Percentiles rank a stretch among this genome's conserved stretches.
Evolutionary conservation across 2,797 vertebrate species (phyloP).

Genomic region (Hylomyscus alleni): DNA sequence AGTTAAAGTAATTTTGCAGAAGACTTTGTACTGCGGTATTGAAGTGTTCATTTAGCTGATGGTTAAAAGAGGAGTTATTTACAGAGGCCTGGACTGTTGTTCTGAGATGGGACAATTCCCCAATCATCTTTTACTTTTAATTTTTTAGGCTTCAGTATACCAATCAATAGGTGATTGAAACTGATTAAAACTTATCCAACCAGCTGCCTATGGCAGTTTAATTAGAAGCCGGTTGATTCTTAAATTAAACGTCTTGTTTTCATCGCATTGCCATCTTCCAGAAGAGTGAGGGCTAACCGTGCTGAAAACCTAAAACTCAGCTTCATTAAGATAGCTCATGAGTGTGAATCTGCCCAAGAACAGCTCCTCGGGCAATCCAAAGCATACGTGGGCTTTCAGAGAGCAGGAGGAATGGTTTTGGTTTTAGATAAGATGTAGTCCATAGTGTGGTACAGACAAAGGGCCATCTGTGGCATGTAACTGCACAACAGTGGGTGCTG

Average conservation of each 20-base stretch:
- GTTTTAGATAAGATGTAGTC: background rate
- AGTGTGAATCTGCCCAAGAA: background rate
- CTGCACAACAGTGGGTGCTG: conserved; percentile 3
- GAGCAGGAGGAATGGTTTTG: conserved; percentile 9
- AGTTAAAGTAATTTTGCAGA: conserved; percentile 95
- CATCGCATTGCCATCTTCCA: conserved; percentile 75
- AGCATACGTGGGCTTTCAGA: background rate
- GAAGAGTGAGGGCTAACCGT: conserved; percentile 77
- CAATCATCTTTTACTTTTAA: conserved; percentile 93
- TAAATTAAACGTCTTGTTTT: conserved; percentile 91
- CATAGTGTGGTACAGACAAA: background rate
- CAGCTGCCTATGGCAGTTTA: conserved; percentile 93
- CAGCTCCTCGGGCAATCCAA: conserved; percentile 9
- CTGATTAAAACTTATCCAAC: conserved; percentile 94
- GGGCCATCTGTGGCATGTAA: background rate
- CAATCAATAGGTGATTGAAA: conserved; percentile 93
- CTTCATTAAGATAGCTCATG: conserved; percentile 51
- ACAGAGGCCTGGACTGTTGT: conserved; percentile 90
- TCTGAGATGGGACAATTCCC: conserved; percentile 92
- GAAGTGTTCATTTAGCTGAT: conserved; percentile 94
- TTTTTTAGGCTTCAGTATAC: conserved; percentile 92
- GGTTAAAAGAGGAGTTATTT: conserved; percentile 95
- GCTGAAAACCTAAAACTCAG: conserved; percentile 75
- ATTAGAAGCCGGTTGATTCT: conserved; percentile 93
- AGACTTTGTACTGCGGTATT: conserved; percentile 92